Conservation (phyloP, 1,140 invertebrate genomes). For the Forficula auricularia region DNA sequence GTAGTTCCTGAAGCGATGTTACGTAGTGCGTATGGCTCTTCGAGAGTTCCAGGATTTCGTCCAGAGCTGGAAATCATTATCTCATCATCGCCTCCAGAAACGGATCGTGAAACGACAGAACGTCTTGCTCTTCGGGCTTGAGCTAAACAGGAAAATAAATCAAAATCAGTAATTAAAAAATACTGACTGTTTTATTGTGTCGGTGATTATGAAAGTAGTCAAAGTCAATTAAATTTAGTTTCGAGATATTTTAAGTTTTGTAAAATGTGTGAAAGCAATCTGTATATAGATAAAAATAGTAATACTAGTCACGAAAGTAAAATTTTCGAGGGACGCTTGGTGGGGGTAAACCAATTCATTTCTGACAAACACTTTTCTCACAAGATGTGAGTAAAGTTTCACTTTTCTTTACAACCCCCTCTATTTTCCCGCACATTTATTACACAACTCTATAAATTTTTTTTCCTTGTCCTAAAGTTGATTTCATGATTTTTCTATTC, state of each 20-base stretch:
- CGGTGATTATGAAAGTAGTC: not conserved
- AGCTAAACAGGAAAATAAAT: not conserved
- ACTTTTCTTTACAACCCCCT: no score
- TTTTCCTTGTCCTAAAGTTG: no score
- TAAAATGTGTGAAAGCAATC: not conserved
- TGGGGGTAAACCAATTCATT: no score
- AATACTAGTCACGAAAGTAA: not conserved
- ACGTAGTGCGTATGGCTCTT: not conserved
- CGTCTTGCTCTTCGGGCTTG: not conserved
- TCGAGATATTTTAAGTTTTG: not conserved
- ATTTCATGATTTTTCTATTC: no score
- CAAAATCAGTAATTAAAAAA: not conserved
- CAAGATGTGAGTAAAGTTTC: no score
- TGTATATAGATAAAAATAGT: not conserved
- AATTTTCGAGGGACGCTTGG: no score
- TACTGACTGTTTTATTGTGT: not conserved
- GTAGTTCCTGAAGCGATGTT: no score
- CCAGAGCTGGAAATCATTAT: not conserved
- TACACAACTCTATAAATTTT: no score
- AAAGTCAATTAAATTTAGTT: not conserved
- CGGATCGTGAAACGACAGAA: constrained; percentile 6
- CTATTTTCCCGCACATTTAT: no score
- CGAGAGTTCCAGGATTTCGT: not conserved
- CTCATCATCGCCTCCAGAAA: constrained; percentile 9
- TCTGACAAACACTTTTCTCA: no score